Percentiles rank a stretch among this genome's conserved stretches.
These are phyloP conservation scores for Romanogobio albipinnatus DNA, from an alignment of 2,113 vertebrate genomes.

Conservation along the genomic window DNA sequence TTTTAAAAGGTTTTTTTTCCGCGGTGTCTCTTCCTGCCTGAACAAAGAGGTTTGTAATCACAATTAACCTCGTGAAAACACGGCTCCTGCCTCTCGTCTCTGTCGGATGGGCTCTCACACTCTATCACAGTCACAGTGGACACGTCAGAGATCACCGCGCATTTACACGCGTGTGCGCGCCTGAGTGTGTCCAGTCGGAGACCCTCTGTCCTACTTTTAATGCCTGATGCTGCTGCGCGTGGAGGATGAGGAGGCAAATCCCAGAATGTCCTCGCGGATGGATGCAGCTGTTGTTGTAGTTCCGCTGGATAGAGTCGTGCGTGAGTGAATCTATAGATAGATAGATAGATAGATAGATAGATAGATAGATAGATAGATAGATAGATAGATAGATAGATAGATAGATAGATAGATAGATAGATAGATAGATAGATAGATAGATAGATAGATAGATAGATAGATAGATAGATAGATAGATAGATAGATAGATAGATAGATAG, in stretches of 20 bases:
- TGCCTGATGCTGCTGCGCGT: slow-evolving; percentile 55
- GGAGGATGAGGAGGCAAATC: slow-evolving; percentile 76
- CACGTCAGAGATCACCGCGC: slow-evolving; percentile 24
- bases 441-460: slow-evolving; percentile 10
- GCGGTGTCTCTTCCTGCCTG: neutral
- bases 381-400: slow-evolving; percentile 31
- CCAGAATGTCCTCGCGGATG: slow-evolving; percentile 83
- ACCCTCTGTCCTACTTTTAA: slow-evolving; percentile 56
- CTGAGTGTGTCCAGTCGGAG: neutral
- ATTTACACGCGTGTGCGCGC: neutral
- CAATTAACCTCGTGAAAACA: neutral
- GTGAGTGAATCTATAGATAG: neutral
- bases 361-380: slow-evolving; percentile 18
- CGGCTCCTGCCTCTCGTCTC: neutral
- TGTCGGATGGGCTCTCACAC: neutral
- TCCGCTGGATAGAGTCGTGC: slow-evolving; percentile 19
- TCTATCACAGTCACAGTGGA: neutral
- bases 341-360: neutral
- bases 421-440: neutral
- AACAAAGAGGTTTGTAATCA: neutral
- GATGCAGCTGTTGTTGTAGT: slow-evolving; percentile 74
- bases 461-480: neutral
- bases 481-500: slow-evolving; percentile 4
- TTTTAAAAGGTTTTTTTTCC: neutral
- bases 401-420: slow-evolving; percentile 11